These are phyloP conservation scores for Amphiprion percula DNA, from an alignment of 2,113 vertebrate species.

Conservation along the genomic window DNA sequence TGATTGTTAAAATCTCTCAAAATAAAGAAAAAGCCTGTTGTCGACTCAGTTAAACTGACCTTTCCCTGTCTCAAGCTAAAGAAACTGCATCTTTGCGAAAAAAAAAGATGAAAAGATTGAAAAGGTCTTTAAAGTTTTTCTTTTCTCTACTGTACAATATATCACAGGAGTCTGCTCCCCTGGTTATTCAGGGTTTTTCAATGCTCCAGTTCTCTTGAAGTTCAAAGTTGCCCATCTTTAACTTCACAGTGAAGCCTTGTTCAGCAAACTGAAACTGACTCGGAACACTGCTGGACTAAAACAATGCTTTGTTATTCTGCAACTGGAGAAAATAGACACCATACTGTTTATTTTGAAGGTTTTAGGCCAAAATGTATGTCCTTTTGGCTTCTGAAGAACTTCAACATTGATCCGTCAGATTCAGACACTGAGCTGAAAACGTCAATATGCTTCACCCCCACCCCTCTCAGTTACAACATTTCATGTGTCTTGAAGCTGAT, in stretches of 20 bases:
- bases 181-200: not conserved
- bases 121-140: slow-evolving; percentile 15
- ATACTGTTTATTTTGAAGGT: not conserved
- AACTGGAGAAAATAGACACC: not conserved
- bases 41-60: not conserved
- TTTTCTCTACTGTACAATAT: slow-evolving; percentile 3
- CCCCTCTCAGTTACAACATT: not conserved
- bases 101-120: not conserved
- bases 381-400: not conserved
- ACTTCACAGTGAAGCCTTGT: slow-evolving; percentile 20
- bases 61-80: not conserved
- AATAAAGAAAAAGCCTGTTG: slow-evolving; percentile 7
- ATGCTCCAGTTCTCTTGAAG: not conserved
- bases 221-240: slow-evolving; percentile 12
- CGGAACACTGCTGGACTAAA: slow-evolving; percentile 11
- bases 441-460: not conserved
- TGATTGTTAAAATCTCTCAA: not conserved
- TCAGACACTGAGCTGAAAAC: slow-evolving; percentile 17
- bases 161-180: not conserved
- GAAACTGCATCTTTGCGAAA: slow-evolving; percentile 9
- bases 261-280: slow-evolving; percentile 20
- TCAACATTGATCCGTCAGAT: slow-evolving; percentile 24
- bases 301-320: not conserved
- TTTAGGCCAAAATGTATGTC: not conserved
- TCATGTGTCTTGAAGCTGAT: not conserved